Percentiles rank a stretch among this genome's conserved stretches.
Evolutionary conservation across 2,113 vertebrate genomes (phyloP).

Genomic region (Epinephelus cyanopodus): DNA sequence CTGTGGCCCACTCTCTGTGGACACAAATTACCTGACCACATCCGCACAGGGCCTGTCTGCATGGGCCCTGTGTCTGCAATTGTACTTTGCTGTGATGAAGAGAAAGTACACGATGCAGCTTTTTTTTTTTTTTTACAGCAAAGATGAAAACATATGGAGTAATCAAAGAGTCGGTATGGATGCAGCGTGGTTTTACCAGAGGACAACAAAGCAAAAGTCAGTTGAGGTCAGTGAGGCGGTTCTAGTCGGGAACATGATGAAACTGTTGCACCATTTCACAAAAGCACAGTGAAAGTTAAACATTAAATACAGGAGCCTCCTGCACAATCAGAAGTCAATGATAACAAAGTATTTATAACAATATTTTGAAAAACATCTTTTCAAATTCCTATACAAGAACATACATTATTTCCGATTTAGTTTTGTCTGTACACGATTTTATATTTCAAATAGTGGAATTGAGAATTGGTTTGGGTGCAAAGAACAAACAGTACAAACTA

Average conservation of each 20-base stretch:
- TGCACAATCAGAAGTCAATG: not conserved
- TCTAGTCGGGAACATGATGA: conserved; percentile 31
- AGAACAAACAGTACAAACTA: too few species aligned
- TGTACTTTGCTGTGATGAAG: conserved; percentile 9
- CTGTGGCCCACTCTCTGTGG: conserved; percentile 40
- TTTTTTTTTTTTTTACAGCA: not conserved
- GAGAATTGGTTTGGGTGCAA: not conserved
- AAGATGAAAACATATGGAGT: conserved; percentile 1
- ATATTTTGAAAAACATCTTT: not conserved
- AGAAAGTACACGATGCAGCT: not conserved
- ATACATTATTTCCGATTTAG: not conserved
- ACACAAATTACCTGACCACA: conserved; percentile 54
- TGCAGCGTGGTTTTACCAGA: not conserved
- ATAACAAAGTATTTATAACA: not conserved
- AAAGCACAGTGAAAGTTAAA: not conserved
- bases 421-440: not conserved
- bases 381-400: not conserved
- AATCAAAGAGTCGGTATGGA: conserved; percentile 24
- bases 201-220: conserved; percentile 33
- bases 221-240: not conserved
- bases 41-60: conserved; percentile 29
- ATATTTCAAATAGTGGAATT: not conserved
- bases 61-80: conserved; percentile 11
- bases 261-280: not conserved
- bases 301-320: not conserved